Conservation (phyloP, 2,888 invertebrate species). For the Ophioninae sp. region DNA sequence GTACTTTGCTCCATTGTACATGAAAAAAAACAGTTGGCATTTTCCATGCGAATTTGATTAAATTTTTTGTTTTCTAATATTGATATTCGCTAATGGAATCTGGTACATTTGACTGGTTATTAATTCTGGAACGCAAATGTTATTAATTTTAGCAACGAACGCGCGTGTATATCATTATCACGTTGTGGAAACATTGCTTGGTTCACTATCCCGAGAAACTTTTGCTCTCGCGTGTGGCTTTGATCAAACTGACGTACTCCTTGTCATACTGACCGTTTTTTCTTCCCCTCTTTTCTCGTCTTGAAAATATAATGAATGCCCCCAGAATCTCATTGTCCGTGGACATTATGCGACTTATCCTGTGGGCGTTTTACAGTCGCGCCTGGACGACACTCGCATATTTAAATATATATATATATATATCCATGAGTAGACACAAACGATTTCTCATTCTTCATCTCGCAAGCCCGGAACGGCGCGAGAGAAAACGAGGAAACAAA, state of each 20-base stretch:
- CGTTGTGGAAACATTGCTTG: background rate
- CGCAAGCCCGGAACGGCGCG: background rate
- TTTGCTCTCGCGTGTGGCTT: slow-evolving; percentile 29
- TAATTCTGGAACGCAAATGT: background rate
- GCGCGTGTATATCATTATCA: slow-evolving; percentile 12
- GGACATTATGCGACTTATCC: slow-evolving; percentile 40
- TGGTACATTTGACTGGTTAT: background rate
- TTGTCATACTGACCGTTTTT: slow-evolving; percentile 17
- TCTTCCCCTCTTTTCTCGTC: slow-evolving; percentile 7
- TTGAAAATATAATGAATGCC: slow-evolving; percentile 35
- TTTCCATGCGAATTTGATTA: background rate
- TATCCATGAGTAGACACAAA: background rate
- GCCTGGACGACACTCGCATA: slow-evolving; percentile 3
- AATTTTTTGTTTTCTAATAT: background rate
- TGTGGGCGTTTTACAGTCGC: slow-evolving; percentile 40
- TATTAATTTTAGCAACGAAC: background rate
- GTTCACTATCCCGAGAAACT: background rate
- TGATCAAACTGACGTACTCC: slow-evolving; percentile 39
- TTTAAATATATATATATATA: background rate
- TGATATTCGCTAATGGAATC: background rate
- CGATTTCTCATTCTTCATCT: slow-evolving; percentile 12
- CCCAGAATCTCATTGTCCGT: slow-evolving; percentile 43
- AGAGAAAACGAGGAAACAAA: slow-evolving; percentile 7
- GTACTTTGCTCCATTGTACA: background rate
- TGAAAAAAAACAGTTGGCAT: background rate